These are phyloP conservation scores for Aphodius sticticus DNA, from an alignment of 2,888 invertebrate species.

Conservation along the genomic window DNA sequence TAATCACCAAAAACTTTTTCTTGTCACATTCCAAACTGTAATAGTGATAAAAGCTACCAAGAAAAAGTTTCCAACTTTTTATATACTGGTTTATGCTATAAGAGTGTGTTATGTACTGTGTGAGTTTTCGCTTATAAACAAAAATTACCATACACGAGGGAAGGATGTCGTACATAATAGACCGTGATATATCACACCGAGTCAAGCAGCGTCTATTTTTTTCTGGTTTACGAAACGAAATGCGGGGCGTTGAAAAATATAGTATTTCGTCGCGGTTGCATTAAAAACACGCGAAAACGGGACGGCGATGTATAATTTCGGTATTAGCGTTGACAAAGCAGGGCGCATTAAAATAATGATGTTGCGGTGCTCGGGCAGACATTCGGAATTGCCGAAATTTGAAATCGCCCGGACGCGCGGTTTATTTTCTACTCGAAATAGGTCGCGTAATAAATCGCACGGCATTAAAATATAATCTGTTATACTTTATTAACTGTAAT, in stretches of 20 bases:
- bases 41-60: not conserved
- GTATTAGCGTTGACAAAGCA: slow-evolving; percentile 4
- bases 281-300: not conserved
- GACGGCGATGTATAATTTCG: not conserved
- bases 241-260: not conserved
- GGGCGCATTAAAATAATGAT: not conserved
- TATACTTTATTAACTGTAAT: not conserved
- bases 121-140: not conserved
- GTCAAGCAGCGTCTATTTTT: not conserved
- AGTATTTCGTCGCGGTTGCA: not conserved
- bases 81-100: not conserved
- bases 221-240: not conserved
- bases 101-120: not conserved
- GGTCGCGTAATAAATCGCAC: not conserved
- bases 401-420: not conserved
- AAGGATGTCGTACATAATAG: slow-evolving; percentile 4
- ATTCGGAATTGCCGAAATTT: slow-evolving; percentile 4
- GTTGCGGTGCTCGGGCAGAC: not conserved
- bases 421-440: not conserved
- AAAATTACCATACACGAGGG: not conserved
- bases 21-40: not conserved
- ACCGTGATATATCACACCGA: not conserved
- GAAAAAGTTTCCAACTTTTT: not conserved
- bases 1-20: not conserved
- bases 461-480: not conserved